phyloP scores from a whole-genome alignment of 1,140 invertebrate genomes.

The Arctopsyche grandis region DNA sequence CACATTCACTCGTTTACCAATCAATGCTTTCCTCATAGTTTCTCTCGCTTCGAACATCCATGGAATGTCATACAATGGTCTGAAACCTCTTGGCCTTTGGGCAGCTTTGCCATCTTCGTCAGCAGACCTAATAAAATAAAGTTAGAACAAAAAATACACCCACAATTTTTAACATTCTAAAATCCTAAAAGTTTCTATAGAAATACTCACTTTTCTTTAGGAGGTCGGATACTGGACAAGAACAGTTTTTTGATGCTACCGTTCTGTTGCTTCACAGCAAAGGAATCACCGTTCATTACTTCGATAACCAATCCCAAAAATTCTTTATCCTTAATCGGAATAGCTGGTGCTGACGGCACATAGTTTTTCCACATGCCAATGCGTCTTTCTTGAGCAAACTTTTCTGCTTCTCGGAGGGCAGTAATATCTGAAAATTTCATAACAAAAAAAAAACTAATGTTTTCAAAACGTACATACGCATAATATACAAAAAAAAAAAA shows the following conservation, averaged over 20 bases:
- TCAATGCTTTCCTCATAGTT: slow-evolving; percentile 94
- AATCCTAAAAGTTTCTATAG: too few species aligned
- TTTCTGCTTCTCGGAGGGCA: slow-evolving; percentile 86
- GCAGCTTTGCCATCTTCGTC: slow-evolving; percentile 73
- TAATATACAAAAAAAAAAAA: too few species aligned
- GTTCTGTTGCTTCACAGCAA: slow-evolving; percentile 85
- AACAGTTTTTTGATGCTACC: slow-evolving; percentile 92
- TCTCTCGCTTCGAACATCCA: slow-evolving; percentile 99
- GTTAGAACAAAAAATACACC: neutral
- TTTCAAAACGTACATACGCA: slow-evolving; percentile 1
- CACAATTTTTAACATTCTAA: neutral
- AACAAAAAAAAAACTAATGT: slow-evolving; percentile 36
- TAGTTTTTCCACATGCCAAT: slow-evolving; percentile 91
- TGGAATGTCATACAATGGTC: slow-evolving; percentile 96
- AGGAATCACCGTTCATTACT: slow-evolving; percentile 92
- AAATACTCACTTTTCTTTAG: slow-evolving; percentile 73
- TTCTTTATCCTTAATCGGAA: slow-evolving; percentile 83
- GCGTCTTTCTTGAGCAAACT: slow-evolving; percentile 87
- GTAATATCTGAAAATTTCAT: slow-evolving; percentile 72
- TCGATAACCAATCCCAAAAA: slow-evolving; percentile 90
- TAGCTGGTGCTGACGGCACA: slow-evolving; percentile 71
- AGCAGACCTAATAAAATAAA: slow-evolving; percentile 56
- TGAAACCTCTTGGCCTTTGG: slow-evolving; percentile 73
- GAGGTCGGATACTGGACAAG: slow-evolving; percentile 93
- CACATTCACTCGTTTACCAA: slow-evolving; percentile 95